Base-by-base conservation (phyloP, 2,797 vertebrate species). In the Alauda arvensis region DNA sequence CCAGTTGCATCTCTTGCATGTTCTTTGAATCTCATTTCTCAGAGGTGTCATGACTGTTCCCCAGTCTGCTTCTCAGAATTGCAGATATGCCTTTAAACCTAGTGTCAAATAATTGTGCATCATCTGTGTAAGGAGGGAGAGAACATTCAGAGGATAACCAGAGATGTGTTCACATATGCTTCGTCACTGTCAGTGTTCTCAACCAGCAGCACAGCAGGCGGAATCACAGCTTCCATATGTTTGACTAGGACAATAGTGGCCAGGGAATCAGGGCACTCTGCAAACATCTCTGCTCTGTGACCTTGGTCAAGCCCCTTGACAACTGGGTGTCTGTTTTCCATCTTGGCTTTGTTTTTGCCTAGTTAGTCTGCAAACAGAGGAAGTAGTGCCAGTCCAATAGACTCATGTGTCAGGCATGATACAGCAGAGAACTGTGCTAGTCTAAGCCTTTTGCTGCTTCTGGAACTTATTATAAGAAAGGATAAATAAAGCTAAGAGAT, bases 271-370 rank as follows among this genome's bases (percentile, higher is more conserved):
- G 40, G 34, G 28, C 39, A 18, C n/a, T 63, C 43, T 65, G 66
- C 61, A 53, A 48, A 46, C 80, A 74, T 46, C 57, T 57, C 43
- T 80, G 57, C 78, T 83, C 17, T 33, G 23, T 92, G 82, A 39
- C 77, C 60, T 70, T 12, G 12, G 39, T 45, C 53, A 60, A 63
- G 45, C 11, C 29, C 52, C 48, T 66, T 74, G 63, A 72, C 24
- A 6, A 48, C 1, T 63, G 74, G 20, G 49, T 63, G 16, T 83
- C 53, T 74, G 20, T 37, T 88, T 72, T 66, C 60, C 67, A 56
- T 91, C 86, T 63, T 53, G 20, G 61, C 51, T 87, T 91, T 78
- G 49, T 12, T 85, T 88, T 87, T 72, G 52, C 39, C 42, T 71
- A 45, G 70, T 84, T 60, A 68, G n/a, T 63, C 60, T 88, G 60